These are phyloP conservation scores for Luehdorfia chinensis DNA, from an alignment of 1,140 invertebrate genomes.

Conservation along the genomic window DNA sequence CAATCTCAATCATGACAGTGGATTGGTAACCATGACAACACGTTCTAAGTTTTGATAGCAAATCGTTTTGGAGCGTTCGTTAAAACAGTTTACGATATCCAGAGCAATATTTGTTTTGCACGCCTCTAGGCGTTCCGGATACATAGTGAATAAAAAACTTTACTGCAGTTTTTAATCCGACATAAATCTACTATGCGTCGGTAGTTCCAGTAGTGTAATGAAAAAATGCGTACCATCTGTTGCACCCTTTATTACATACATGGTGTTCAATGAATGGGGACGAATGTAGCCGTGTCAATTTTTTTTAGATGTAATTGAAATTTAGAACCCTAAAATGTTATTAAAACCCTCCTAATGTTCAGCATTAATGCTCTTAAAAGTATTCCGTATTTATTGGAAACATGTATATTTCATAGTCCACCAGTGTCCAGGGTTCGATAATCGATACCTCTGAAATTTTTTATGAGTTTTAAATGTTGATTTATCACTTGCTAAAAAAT, in stretches of 20 bases:
- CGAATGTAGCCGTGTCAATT: slow-evolving; percentile 54
- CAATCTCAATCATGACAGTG: too few relatives aligned
- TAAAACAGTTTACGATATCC: too few relatives aligned
- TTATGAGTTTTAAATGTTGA: too few relatives aligned
- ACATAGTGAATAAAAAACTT: slow-evolving; percentile 58
- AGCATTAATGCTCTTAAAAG: too few relatives aligned
- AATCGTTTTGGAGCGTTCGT: too few relatives aligned
- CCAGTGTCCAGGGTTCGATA: slow-evolving; percentile 14
- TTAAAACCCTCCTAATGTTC: too few relatives aligned
- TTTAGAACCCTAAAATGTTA: slow-evolving; percentile 63
- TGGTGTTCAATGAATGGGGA: slow-evolving; percentile 47
- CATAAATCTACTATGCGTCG: slow-evolving; percentile 63
- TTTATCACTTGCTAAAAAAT: too few relatives aligned
- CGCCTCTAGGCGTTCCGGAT: slow-evolving; percentile 60
- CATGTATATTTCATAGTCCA: too few relatives aligned
- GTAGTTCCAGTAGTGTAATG: slow-evolving; percentile 66
- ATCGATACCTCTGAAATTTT: background rate
- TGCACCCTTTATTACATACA: slow-evolving; percentile 68
- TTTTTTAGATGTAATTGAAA: slow-evolving; percentile 75
- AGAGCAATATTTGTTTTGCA: slow-evolving; percentile 52
- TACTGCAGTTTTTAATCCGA: slow-evolving; percentile 63
- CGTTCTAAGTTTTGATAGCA: too few relatives aligned
- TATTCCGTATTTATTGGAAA: too few relatives aligned
- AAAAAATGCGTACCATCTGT: slow-evolving; percentile 74
- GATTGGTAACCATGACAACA: too few relatives aligned